Conservation (phyloP, 2,888 invertebrate species). For the Tuberolachnus salignus region DNA sequence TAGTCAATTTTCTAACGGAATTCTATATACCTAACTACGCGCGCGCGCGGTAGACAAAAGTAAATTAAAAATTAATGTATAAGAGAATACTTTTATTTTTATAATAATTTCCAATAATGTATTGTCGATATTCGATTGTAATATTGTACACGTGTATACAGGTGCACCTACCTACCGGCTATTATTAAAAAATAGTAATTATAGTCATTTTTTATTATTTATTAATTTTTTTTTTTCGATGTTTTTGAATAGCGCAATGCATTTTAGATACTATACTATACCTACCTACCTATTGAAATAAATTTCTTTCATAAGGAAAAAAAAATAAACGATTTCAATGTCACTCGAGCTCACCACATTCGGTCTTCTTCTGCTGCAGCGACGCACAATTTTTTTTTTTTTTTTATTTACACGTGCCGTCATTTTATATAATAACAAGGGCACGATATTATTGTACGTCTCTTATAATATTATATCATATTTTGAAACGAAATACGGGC, state of each 20-base stretch:
- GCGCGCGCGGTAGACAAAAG: no score
- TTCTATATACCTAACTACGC: no score
- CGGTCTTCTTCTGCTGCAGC: not conserved
- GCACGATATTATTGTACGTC: slow-evolving; percentile 26
- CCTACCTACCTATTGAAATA: no score
- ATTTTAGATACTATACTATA: no score
- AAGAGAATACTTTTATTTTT: no score
- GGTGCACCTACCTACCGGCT: no score
- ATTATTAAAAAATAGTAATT: no score
- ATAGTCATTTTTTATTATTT: not conserved
- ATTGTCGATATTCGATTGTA: no score
- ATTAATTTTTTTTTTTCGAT: not conserved
- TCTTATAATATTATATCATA: slow-evolving; percentile 49
- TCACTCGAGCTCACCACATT: not conserved
- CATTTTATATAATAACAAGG: slow-evolving; percentile 51
- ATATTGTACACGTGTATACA: no score
- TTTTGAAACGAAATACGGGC: slow-evolving; percentile 45
- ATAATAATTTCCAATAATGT: no score
- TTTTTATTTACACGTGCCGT: not conserved
- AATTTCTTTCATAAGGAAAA: not conserved
- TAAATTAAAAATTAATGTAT: no score
- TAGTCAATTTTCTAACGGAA: no score
- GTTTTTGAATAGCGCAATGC: not conserved
- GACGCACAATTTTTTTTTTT: not conserved
- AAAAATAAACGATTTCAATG: not conserved